Percentiles rank a stretch among this genome's conserved stretches.
Conservation (phyloP, 2,888 invertebrate species). For the Papilio demoleus region DNA sequence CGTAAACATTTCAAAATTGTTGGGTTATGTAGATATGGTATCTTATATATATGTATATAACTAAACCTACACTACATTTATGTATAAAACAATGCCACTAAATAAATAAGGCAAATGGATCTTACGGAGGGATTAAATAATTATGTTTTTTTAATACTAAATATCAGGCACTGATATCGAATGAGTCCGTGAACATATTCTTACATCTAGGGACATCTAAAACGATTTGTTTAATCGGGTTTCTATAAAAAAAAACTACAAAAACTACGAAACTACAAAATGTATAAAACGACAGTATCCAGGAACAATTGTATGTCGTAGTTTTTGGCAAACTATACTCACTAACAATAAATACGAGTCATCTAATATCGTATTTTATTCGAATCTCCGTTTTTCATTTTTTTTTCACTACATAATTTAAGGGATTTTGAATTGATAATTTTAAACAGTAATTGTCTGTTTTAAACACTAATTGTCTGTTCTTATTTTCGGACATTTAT, state of each 20-base stretch:
- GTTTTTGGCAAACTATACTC: constrained; percentile 55
- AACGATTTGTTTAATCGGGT: neutral
- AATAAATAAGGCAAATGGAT: constrained; percentile 81
- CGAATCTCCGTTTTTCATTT: no score
- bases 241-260: neutral
- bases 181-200: constrained; percentile 59
- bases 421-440: no score
- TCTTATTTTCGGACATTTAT: no score
- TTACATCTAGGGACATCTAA: constrained; percentile 50
- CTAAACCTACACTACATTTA: constrained; percentile 62
- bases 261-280: constrained; percentile 22
- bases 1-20: constrained; percentile 15
- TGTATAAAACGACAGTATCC: constrained; percentile 27
- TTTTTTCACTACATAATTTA: no score
- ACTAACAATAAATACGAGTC: no score
- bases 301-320: constrained; percentile 44
- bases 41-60: constrained; percentile 42
- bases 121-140: constrained; percentile 78
- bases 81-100: constrained; percentile 65
- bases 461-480: no score
- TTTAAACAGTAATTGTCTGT: no score
- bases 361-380: no score
- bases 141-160: constrained; percentile 58
- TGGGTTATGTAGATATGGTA: constrained; percentile 20
- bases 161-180: constrained; percentile 79